Conservation (phyloP, 2,888 invertebrate genomes). For the Trypoxylon attenuatum region DNA sequence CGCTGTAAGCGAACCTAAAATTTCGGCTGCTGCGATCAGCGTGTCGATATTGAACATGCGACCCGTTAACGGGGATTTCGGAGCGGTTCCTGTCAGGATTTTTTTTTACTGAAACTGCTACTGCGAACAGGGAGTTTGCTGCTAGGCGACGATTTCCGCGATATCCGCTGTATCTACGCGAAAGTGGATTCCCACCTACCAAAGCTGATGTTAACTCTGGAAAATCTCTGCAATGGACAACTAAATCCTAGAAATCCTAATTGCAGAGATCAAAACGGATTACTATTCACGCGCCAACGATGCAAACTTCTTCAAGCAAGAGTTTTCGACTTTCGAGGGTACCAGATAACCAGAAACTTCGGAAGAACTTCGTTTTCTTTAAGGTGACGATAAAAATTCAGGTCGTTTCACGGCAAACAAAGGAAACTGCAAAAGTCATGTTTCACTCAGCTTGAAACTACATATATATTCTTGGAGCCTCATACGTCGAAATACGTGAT, state of each 20-base stretch:
- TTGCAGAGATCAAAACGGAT: background rate
- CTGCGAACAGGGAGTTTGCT: too few species aligned
- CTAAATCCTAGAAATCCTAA: background rate
- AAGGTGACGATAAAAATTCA: slow-evolving; percentile 25
- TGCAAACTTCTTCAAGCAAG: too few species aligned
- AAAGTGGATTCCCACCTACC: slow-evolving; percentile 7
- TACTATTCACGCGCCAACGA: background rate
- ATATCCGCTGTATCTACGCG: background rate
- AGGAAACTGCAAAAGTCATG: slow-evolving; percentile 34
- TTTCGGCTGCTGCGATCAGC: slow-evolving; percentile 17
- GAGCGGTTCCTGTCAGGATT: background rate
- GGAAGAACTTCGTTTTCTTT: background rate
- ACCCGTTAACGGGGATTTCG: slow-evolving; percentile 12
- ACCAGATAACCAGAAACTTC: background rate
- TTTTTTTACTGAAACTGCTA: too few species aligned
- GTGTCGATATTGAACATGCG: slow-evolving; percentile 31
- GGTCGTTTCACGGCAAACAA: slow-evolving; percentile 21
- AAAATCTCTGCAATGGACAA: slow-evolving; percentile 8
- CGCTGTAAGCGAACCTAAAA: slow-evolving; percentile 33
- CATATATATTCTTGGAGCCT: slow-evolving; percentile 7
- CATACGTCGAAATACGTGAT: slow-evolving; percentile 27
- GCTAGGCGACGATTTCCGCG: slow-evolving; percentile 13
- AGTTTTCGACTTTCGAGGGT: too few species aligned
- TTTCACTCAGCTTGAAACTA: slow-evolving; percentile 14
- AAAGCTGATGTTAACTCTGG: slow-evolving; percentile 10